Conservation (phyloP, 2,113 vertebrate species). For the Sitta europaea region DNA sequence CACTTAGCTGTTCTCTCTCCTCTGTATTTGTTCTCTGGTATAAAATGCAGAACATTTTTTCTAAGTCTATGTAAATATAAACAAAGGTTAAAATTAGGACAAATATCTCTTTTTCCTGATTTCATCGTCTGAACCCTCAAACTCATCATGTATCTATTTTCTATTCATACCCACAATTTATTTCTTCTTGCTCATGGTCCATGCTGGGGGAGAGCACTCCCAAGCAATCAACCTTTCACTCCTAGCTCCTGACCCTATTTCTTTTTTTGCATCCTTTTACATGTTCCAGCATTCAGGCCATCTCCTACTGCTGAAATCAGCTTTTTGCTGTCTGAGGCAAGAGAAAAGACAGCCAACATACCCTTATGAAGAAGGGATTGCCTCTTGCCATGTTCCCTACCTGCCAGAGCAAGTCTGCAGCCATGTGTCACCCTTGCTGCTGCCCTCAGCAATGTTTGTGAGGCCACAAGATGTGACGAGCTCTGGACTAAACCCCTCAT, state of each 20-base stretch:
- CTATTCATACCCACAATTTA: background rate
- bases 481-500: background rate
- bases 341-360: background rate
- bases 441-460: background rate
- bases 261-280: background rate
- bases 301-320: background rate
- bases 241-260: background rate
- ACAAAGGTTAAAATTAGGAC: background rate
- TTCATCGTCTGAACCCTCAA: background rate
- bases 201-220: background rate
- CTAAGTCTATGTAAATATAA: background rate
- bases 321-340: background rate
- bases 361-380: background rate
- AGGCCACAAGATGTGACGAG: accelerated
- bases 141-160: background rate
- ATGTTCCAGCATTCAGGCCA: background rate
- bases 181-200: background rate
- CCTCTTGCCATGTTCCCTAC: background rate
- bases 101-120: background rate
- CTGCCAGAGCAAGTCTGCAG: background rate
- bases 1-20: background rate
- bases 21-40: background rate
- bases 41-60: background rate
- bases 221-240: background rate
- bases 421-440: background rate